Evolutionary conservation across 1,140 invertebrate genomes (phyloP).

Genomic region (Hypothenemus hampei): DNA sequence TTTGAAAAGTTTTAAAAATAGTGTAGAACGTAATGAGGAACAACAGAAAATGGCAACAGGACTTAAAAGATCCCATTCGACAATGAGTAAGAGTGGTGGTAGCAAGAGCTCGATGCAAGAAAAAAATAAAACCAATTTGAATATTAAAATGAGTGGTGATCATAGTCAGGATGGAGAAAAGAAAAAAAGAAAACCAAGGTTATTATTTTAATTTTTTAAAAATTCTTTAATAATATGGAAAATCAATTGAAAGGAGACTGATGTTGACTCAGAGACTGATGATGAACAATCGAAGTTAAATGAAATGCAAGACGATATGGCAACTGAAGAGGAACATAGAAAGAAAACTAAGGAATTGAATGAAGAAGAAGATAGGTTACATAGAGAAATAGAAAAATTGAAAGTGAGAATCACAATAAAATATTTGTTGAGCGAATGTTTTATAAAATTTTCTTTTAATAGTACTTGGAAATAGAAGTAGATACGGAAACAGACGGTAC

Average conservation of each 20-base stretch:
- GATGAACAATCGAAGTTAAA: conserved; percentile 44
- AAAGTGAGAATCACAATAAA: conserved; percentile 10
- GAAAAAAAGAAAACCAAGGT: conserved; percentile 15
- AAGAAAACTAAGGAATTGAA: conserved; percentile 55
- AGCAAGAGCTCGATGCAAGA: conserved; percentile 31
- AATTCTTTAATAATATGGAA: neutral
- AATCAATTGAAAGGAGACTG: too few relatives aligned
- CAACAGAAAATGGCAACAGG: conserved; percentile 6
- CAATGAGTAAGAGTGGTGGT: conserved; percentile 29
- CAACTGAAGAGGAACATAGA: conserved; percentile 43
- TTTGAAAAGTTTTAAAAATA: conserved; percentile 47
- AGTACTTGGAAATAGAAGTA: conserved; percentile 74
- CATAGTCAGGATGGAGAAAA: conserved; percentile 26
- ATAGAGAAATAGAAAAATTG: conserved; percentile 73
- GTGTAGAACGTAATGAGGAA: conserved; percentile 39
- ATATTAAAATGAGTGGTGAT: conserved; percentile 36
- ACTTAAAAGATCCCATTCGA: conserved; percentile 29
- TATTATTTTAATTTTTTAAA: neutral
- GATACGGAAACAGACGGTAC: conserved; percentile 78
- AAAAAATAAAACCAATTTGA: conserved; percentile 38
- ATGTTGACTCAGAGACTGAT: conserved; percentile 45
- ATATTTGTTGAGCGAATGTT: neutral
- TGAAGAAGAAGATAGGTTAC: conserved; percentile 75
- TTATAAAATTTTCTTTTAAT: conserved; percentile 31
- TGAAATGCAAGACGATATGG: conserved; percentile 41